A percentile compares a stretch with the other conserved stretches of the same genome.
Conservation (phyloP, 2,113 vertebrate species). For the Grallaria varia region DNA sequence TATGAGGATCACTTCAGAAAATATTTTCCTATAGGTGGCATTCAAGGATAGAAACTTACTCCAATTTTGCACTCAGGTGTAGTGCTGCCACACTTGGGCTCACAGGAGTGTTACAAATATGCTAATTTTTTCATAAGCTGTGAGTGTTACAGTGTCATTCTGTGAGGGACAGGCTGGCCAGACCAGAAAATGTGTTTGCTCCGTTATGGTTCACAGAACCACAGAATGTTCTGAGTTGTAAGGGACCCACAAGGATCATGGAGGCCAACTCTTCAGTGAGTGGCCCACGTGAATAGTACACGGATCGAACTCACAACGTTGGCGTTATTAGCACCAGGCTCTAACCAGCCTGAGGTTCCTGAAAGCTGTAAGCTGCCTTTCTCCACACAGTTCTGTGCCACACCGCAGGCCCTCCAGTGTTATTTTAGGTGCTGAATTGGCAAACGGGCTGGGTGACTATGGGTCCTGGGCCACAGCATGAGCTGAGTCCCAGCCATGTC, state of each 20-base stretch:
- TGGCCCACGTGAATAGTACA: background rate
- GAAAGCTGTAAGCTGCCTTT: background rate
- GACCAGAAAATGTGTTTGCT: background rate
- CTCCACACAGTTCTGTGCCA: background rate
- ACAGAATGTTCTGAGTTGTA: background rate
- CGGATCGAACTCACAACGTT: background rate
- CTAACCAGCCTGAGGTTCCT: background rate
- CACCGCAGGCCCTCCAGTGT: background rate
- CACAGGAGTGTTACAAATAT: background rate
- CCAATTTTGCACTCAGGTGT: background rate
- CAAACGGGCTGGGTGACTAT: background rate
- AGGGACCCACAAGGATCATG: background rate
- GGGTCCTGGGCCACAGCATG: accelerated
- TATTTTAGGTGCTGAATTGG: background rate
- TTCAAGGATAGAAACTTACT: conserved; percentile 56
- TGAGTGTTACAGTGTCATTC: background rate
- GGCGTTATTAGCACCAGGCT: background rate
- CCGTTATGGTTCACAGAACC: background rate
- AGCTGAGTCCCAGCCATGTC: background rate
- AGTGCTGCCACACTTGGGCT: background rate
- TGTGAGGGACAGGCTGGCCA: background rate
- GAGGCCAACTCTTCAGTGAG: background rate
- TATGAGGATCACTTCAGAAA: background rate
- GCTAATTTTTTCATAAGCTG: background rate
- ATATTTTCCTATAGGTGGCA: conserved; percentile 60